Evolutionary conservation across 2,113 vertebrate genomes (phyloP).

Genomic region (Megalops atlanticus): DNA sequence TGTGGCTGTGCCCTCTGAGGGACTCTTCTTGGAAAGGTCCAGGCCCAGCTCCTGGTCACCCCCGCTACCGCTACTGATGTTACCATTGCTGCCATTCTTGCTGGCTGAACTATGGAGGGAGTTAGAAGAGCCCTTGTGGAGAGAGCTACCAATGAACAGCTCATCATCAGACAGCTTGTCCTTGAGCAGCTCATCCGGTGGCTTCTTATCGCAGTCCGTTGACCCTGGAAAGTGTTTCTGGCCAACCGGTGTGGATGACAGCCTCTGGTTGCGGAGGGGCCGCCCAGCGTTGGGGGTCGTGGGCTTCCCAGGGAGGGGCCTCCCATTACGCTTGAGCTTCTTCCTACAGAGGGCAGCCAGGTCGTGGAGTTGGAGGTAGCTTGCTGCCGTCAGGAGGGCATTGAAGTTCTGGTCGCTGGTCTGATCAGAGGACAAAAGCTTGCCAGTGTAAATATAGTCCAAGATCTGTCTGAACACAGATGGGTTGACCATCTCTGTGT

Average conservation of each 20-base stretch:
- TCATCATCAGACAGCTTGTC: conserved; percentile 80
- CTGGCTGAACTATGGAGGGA: conserved; percentile 64
- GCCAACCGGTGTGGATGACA: conserved; percentile 76
- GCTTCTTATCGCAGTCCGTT: conserved; percentile 69
- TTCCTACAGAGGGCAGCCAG: conserved; percentile 85
- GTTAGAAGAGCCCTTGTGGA: conserved; percentile 67
- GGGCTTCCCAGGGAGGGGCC: conserved; percentile 72
- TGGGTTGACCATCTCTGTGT: conserved; percentile 97
- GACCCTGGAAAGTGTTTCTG: conserved; percentile 79
- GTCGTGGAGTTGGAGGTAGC: conserved; percentile 91
- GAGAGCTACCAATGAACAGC: conserved; percentile 73
- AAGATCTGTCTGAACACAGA: conserved; percentile 93
- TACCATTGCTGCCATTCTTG: conserved; percentile 65
- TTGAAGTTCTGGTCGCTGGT: conserved; percentile 84
- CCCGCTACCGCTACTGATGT: conserved; percentile 59
- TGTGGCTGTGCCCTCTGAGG: conserved; percentile 70
- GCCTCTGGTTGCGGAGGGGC: conserved; percentile 76
- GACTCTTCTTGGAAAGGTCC: conserved; percentile 88
- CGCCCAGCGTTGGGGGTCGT: conserved; percentile 70
- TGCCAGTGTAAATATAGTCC: conserved; percentile 98
- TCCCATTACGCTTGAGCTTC: conserved; percentile 80
- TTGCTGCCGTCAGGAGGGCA: conserved; percentile 87
- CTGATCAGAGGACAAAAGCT: conserved; percentile 80
- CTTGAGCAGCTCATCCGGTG: conserved; percentile 75
- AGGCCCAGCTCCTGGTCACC: conserved; percentile 83